A percentile compares a stretch with the other conserved stretches of the same genome.
phyloP scores from a whole-genome alignment of 2,888 invertebrate species.

The Latheticus oryzae region DNA sequence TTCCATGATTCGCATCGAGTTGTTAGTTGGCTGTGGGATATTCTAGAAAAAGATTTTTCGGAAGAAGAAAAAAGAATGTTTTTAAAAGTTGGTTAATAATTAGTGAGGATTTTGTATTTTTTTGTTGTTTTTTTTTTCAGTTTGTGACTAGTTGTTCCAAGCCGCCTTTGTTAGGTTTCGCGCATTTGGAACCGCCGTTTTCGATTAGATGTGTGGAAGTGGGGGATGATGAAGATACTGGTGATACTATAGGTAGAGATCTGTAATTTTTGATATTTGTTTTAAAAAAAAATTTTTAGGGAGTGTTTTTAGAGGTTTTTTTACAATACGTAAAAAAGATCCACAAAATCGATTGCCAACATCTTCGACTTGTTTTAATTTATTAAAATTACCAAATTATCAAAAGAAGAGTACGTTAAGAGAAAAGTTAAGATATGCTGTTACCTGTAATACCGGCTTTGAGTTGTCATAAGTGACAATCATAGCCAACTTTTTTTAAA shows the following conservation, averaged over 20 bases:
- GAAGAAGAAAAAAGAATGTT: constrained; percentile 93
- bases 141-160: constrained; percentile 92
- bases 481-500: too few relatives aligned
- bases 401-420: constrained; percentile 94
- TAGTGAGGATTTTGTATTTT: not conserved
- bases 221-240: constrained; percentile 95
- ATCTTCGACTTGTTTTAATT: constrained; percentile 98
- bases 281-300: constrained; percentile 69
- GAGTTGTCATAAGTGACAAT: constrained; percentile 86
- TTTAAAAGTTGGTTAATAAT: constrained; percentile 76
- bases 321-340: constrained; percentile 95
- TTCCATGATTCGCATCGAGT: constrained; percentile 98
- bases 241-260: constrained; percentile 86
- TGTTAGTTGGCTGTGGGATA: constrained; percentile 99
- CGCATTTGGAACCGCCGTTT: constrained; percentile 96
- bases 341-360: constrained; percentile 96
- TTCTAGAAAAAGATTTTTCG: constrained; percentile 93
- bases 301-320: constrained; percentile 97
- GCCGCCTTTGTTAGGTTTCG: constrained; percentile 95
- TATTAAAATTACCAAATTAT: constrained; percentile 97
- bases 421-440: constrained; percentile 97
- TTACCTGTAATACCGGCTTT: constrained; percentile 98
- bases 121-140: constrained; percentile 48
- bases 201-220: constrained; percentile 99
- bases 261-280: constrained; percentile 24